Evolutionary conservation across 2,888 invertebrate genomes (phyloP).

Genomic region (Watsonalla binaria): DNA sequence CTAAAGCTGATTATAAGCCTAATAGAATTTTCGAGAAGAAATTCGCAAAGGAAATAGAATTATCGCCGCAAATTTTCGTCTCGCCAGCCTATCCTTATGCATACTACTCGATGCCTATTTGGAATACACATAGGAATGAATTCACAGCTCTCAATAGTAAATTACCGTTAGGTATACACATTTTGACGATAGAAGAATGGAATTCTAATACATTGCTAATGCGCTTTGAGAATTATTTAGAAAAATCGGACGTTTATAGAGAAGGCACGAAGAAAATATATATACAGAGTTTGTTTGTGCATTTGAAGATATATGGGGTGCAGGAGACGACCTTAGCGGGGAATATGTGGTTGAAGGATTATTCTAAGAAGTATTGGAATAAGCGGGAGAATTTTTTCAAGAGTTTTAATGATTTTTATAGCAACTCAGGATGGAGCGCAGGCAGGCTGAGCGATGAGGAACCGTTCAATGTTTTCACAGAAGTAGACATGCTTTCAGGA

Average conservation of each 20-base stretch:
- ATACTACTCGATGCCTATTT: constrained; percentile 35
- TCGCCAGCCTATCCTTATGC: constrained; percentile 17
- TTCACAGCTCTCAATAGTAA: constrained; percentile 67
- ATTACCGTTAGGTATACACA: constrained; percentile 84
- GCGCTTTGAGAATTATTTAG: constrained; percentile 87
- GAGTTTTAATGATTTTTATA: constrained; percentile 44
- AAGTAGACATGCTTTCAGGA: constrained; percentile 30
- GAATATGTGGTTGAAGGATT: constrained; percentile 80
- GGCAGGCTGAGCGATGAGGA: constrained; percentile 22
- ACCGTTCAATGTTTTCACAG: constrained; percentile 8
- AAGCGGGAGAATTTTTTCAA: constrained; percentile 38
- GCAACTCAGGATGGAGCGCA: constrained; percentile 12
- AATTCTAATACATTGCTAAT: constrained; percentile 80
- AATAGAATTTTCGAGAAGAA: constrained; percentile 58
- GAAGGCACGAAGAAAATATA: constrained; percentile 75
- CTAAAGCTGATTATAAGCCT: constrained; percentile 39
- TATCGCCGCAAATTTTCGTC: constrained; percentile 34
- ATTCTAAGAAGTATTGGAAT: constrained; percentile 72
- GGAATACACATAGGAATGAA: constrained; percentile 49
- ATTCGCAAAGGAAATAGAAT: constrained; percentile 49
- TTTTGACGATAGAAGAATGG: constrained; percentile 89
- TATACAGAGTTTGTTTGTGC: constrained; percentile 77
- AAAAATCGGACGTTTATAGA: constrained; percentile 77
- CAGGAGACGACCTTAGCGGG: constrained; percentile 83
- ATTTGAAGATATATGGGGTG: constrained; percentile 70